These are phyloP conservation scores for Uria lomvia DNA, from an alignment of 2,113 vertebrate species.

Conservation along the genomic window DNA sequence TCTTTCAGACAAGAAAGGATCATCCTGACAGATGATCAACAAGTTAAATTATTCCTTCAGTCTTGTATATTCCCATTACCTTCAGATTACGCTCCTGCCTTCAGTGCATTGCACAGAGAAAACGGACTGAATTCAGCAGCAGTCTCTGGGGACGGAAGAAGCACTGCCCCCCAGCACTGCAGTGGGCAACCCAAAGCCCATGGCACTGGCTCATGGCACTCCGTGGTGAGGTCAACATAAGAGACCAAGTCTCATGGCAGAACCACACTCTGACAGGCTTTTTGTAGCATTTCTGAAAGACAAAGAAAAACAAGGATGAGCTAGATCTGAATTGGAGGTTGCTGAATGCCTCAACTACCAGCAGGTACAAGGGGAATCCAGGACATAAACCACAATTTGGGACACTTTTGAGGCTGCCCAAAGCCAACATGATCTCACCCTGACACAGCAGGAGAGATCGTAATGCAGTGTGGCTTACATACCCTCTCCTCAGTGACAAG, in stretches of 20 bases:
- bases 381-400: not conserved
- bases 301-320: not conserved
- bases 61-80: too few species aligned
- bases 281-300: not conserved
- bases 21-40: not conserved
- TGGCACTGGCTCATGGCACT: fast-evolving
- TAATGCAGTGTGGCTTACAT: not conserved
- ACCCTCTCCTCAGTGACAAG: not conserved
- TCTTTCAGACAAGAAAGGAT: not conserved
- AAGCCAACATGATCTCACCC: not conserved
- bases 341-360: not conserved
- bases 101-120: not conserved
- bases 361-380: not conserved
- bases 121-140: not conserved
- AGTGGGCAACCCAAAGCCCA: not conserved
- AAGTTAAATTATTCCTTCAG: not conserved
- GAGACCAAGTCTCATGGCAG: not conserved
- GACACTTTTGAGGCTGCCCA: not conserved
- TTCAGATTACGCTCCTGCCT: not conserved
- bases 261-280: not conserved
- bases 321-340: not conserved
- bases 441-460: not conserved
- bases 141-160: not conserved
- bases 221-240: not conserved
- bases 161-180: not conserved